Percentiles rank a stretch among this genome's conserved stretches.
These are phyloP conservation scores for Odobenus rosmarus DNA, from an alignment of 2,113 vertebrate genomes.

Conservation along the genomic window DNA sequence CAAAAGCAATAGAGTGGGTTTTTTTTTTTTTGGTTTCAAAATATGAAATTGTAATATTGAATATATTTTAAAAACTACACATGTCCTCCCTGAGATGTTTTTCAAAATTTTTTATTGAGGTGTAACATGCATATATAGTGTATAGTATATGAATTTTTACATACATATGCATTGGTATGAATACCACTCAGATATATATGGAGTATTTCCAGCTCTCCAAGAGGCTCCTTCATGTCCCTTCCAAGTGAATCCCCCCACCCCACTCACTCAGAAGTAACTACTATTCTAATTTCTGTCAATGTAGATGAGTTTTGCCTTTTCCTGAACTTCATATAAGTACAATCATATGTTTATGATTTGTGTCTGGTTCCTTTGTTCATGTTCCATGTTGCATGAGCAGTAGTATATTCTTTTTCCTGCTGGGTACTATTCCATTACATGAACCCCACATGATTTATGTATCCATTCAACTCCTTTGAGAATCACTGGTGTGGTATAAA, in stretches of 20 bases:
- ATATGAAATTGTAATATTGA: conserved; percentile 83
- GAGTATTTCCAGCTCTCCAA: neutral
- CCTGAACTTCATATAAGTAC: neutral
- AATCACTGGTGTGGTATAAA: neutral
- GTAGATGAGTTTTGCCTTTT: neutral
- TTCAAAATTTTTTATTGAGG: conserved; percentile 64
- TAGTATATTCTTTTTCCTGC: neutral
- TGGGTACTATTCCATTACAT: neutral
- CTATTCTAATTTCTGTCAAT: neutral
- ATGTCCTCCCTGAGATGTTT: conserved; percentile 77
- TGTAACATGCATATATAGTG: conserved; percentile 36
- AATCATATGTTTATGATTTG: neutral
- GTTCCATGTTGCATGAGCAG: neutral
- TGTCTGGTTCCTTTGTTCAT: neutral
- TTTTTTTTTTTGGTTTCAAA: conserved; percentile 76
- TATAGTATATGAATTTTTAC: conserved; percentile 12
- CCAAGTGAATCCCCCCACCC: neutral
- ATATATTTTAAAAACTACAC: conserved; percentile 80
- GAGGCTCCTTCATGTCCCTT: neutral
- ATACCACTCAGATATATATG: neutral
- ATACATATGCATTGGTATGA: neutral
- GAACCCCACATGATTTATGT: neutral
- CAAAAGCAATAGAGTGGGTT: conserved; percentile 66
- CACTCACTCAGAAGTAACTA: neutral
- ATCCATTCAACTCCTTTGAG: neutral